A percentile compares a stretch with the other conserved stretches of the same genome.
These are phyloP conservation scores for Coleophora deauratella DNA, from an alignment of 2,888 invertebrate species.

Conservation along the genomic window DNA sequence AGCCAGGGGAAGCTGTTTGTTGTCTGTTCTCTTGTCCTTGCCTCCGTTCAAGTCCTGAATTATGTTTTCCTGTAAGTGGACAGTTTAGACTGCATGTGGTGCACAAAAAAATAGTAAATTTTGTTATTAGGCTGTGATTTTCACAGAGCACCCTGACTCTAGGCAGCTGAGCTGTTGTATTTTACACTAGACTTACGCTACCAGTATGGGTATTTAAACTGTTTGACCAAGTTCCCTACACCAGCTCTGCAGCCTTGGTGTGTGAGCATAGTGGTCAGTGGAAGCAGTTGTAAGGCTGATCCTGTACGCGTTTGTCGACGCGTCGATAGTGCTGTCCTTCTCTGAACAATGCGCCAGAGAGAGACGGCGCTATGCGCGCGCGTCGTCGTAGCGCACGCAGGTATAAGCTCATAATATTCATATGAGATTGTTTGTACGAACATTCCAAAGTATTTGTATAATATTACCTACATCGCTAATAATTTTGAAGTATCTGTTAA, in stretches of 20 bases:
- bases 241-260: too few species aligned
- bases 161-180: conserved; percentile 26
- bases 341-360: too few species aligned
- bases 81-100: conserved; percentile 36
- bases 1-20: background rate
- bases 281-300: too few species aligned
- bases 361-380: too few species aligned
- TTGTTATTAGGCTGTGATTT: conserved; percentile 40
- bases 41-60: conserved; percentile 12
- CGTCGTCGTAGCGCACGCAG: background rate
- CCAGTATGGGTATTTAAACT: conserved; percentile 16
- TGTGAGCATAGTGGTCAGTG: too few species aligned
- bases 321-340: too few species aligned
- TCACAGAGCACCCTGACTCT: conserved; percentile 19
- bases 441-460: conserved; percentile 74
- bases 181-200: conserved; percentile 38
- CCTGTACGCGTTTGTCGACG: too few species aligned
- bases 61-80: conserved; percentile 11
- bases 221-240: conserved; percentile 1
- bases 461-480: conserved; percentile 73
- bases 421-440: conserved; percentile 69
- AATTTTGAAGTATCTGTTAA: conserved; percentile 73
- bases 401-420: conserved; percentile 30
- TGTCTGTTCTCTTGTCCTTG: conserved; percentile 2
- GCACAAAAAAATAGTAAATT: conserved; percentile 65